A percentile compares a stretch with the other conserved stretches of the same genome.
Conservation (phyloP, 2,888 invertebrate genomes). For the Agrotis ipsilon region DNA sequence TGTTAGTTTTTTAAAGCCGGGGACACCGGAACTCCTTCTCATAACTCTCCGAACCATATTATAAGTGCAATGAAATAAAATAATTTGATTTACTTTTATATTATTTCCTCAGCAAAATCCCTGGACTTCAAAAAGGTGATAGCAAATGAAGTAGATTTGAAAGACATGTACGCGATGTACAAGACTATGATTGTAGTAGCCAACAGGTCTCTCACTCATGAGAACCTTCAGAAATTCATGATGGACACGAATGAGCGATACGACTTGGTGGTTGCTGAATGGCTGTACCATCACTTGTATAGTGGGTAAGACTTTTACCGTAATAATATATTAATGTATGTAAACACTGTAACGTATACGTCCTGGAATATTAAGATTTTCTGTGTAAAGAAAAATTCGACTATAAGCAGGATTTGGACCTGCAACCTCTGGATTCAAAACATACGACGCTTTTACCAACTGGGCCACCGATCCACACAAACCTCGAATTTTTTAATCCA, state of each 20-base stretch:
- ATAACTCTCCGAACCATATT: no score
- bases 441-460: no score
- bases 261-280: conserved; percentile 75
- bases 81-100: background rate
- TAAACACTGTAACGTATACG: no score
- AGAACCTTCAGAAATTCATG: conserved; percentile 67
- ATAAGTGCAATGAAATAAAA: no score
- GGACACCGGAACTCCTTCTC: no score
- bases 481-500: no score
- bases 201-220: conserved; percentile 52
- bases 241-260: conserved; percentile 69
- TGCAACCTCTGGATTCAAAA: no score
- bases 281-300: conserved; percentile 73
- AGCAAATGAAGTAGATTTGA: conserved; percentile 49
- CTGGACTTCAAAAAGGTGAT: conserved; percentile 61
- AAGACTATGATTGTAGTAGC: conserved; percentile 36
- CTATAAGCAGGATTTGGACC: no score
- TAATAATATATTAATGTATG: background rate
- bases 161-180: conserved; percentile 43
- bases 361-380: no score
- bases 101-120: conserved; percentile 26
- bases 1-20: no score
- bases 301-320: conserved; percentile 68
- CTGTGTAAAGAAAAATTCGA: no score
- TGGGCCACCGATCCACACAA: no score